A percentile compares a stretch with the other conserved stretches of the same genome.
These are phyloP conservation scores for Lutraria lutraria DNA, from an alignment of 2,888 invertebrate genomes.

Conservation along the genomic window DNA sequence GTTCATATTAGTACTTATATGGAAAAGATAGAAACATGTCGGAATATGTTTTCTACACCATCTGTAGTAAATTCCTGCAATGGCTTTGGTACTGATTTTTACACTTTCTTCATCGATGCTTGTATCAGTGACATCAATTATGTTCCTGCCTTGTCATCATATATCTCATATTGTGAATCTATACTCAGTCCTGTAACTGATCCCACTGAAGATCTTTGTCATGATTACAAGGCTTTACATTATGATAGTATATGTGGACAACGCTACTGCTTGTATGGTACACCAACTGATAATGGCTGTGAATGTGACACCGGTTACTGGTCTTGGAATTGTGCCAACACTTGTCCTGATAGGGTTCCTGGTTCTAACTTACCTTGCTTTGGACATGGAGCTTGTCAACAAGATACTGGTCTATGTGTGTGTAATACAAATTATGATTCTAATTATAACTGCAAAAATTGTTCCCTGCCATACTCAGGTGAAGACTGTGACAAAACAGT, in stretches of 20 bases:
- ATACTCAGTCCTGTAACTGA: constrained; percentile 60
- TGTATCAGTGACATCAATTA: constrained; percentile 58
- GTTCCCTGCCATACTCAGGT: constrained; percentile 60
- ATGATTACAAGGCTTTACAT: constrained; percentile 57
- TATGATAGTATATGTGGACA: constrained; percentile 69
- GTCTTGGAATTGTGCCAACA: constrained; percentile 68
- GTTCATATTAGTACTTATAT: background rate
- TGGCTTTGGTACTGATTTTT: constrained; percentile 44
- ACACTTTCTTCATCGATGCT: constrained; percentile 53
- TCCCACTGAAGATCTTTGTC: constrained; percentile 69
- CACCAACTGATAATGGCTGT: constrained; percentile 57
- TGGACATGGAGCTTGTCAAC: constrained; percentile 71
- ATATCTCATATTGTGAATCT: constrained; percentile 66
- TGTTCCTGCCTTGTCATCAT: constrained; percentile 62
- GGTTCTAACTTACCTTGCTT: constrained; percentile 56
- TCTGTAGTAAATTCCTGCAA: constrained; percentile 51
- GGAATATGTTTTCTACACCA: constrained; percentile 31
- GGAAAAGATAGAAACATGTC: constrained; percentile 39
- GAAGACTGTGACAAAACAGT: constrained; percentile 65
- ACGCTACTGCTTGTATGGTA: constrained; percentile 54
- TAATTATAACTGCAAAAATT: constrained; percentile 56
- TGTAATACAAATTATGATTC: constrained; percentile 55
- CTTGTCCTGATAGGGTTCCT: constrained; percentile 59
- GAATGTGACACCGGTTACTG: constrained; percentile 69
- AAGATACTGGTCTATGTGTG: constrained; percentile 64